Conservation (phyloP, 1,140 invertebrate genomes). For the Ridgeia piscesae region DNA sequence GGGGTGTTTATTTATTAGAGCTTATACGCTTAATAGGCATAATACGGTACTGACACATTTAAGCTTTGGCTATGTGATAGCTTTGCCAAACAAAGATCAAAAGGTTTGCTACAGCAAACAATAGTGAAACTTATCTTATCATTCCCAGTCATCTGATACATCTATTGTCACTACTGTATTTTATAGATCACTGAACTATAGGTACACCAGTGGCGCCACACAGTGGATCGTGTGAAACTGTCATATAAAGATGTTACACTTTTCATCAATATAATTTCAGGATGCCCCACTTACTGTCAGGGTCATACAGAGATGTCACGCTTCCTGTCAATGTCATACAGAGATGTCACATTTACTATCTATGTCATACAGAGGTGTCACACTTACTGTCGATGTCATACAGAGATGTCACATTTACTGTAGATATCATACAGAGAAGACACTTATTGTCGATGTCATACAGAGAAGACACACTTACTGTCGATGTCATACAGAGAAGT, state of each 20-base stretch:
- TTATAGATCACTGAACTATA: neutral
- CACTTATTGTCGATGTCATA: constrained; percentile 49
- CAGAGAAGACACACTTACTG: constrained; percentile 40
- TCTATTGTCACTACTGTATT: neutral
- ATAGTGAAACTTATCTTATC: neutral
- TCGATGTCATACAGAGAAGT: constrained; percentile 37
- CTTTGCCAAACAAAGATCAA: neutral
- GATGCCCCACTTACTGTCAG: too few species aligned
- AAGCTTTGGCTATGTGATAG: neutral
- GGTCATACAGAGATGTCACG: too few species aligned
- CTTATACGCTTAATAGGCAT: too few species aligned
- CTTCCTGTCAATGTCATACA: too few species aligned
- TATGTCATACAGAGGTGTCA: too few species aligned
- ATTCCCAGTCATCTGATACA: neutral
- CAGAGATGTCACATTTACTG: constrained; percentile 36
- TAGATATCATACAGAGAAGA: constrained; percentile 37
- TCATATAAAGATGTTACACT: too few species aligned
- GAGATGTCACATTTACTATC: too few species aligned
- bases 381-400: too few species aligned
- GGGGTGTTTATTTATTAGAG: too few species aligned
- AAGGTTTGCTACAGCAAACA: neutral
- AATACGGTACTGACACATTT: too few species aligned
- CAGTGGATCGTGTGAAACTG: neutral
- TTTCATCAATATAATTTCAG: too few species aligned
- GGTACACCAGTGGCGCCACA: neutral